phyloP scores from a whole-genome alignment of 2,797 vertebrate species.

The Chrosomus eos region DNA sequence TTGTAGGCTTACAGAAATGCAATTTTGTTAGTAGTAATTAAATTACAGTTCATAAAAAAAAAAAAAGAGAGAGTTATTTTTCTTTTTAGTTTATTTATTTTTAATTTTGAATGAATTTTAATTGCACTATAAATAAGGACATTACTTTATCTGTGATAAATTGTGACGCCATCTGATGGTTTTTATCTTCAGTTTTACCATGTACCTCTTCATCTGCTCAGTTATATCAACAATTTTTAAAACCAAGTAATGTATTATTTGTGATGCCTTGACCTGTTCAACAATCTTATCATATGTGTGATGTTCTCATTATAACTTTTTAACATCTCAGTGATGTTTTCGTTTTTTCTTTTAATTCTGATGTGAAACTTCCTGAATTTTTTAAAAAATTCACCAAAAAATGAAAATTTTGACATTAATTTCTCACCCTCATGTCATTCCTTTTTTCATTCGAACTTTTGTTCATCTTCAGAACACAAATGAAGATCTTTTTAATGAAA shows the following conservation, averaged over 20 bases:
- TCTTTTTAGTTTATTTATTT: neutral
- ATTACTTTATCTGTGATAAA: neutral
- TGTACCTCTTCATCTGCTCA: neutral
- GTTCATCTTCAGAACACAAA: no score
- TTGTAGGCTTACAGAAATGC: neutral
- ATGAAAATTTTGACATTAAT: no score
- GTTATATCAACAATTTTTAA: neutral
- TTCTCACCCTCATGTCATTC: no score
- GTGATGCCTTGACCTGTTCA: neutral
- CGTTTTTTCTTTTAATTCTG: no score
- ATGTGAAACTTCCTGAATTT: no score
- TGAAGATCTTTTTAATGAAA: no score
- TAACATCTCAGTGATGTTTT: no score
- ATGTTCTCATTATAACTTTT: neutral
- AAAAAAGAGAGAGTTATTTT: no score
- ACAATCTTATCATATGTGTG: neutral
- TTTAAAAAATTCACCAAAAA: no score
- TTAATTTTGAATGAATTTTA: neutral
- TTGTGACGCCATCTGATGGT: neutral
- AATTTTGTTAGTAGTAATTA: neutral
- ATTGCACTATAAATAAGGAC: neutral
- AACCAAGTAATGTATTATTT: neutral
- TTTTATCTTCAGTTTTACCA: neutral
- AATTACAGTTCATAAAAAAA: neutral
- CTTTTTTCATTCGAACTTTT: no score